Conservation (phyloP, 1,140 invertebrate genomes). For the Oncopeltus fasciatus region DNA sequence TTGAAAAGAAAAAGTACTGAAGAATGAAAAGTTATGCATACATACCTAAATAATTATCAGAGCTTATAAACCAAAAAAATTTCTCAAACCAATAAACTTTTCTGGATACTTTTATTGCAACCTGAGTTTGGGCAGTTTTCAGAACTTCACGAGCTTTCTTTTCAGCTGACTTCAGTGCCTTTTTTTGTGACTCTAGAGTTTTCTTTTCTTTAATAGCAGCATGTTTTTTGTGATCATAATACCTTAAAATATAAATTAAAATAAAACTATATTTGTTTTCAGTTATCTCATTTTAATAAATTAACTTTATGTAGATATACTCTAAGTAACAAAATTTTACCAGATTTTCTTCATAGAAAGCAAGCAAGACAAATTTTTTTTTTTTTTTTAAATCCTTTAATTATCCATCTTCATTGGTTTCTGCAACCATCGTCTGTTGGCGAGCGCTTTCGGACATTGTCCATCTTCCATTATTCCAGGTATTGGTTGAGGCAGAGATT, state of each 20-base stretch:
- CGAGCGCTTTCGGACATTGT: too few relatives aligned
- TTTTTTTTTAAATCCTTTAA: too few relatives aligned
- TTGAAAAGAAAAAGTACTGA: constrained; percentile 9
- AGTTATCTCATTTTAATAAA: too few relatives aligned
- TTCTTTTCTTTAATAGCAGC: constrained; percentile 93
- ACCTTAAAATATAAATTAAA: constrained; percentile 37
- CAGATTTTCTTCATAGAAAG: too few relatives aligned
- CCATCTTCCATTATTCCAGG: too few relatives aligned
- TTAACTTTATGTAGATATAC: too few relatives aligned
- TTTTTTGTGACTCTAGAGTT: constrained; percentile 83
- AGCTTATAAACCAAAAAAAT: constrained; percentile 98
- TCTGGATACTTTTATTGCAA: constrained; percentile 82
- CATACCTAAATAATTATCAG: constrained; percentile 83
- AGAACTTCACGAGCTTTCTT: constrained; percentile 87
- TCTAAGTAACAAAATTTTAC: too few relatives aligned
- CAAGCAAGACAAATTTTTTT: too few relatives aligned
- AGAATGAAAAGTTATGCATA: constrained; percentile 11
- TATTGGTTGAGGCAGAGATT: too few relatives aligned
- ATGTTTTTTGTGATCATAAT: constrained; percentile 78
- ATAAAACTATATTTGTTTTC: too few relatives aligned
- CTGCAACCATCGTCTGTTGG: too few relatives aligned
- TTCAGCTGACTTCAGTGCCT: constrained; percentile 92
- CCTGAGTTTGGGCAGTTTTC: constrained; percentile 86
- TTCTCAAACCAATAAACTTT: constrained; percentile 98
- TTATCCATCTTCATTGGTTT: too few relatives aligned